phyloP scores from a whole-genome alignment of 2,888 invertebrate species.

The Andrena hattorfiana region DNA sequence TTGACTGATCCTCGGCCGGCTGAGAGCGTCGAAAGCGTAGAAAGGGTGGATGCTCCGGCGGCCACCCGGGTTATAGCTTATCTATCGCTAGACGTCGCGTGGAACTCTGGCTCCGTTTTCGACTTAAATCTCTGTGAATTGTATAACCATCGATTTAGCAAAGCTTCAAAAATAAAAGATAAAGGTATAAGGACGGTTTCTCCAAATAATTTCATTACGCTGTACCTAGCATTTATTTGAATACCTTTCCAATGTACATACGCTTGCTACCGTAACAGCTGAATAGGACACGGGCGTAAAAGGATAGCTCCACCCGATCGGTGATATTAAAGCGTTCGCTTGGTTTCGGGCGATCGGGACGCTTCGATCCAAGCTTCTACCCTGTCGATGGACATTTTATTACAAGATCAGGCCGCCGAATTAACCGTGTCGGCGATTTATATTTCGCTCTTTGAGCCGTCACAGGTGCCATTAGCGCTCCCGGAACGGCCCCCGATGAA shows the following conservation, averaged over 20 bases:
- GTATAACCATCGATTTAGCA: no score
- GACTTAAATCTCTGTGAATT: no score
- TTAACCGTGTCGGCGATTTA: constrained; percentile 52
- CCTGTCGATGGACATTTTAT: constrained; percentile 30
- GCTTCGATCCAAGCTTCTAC: constrained; percentile 4
- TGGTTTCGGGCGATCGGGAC: constrained; percentile 17
- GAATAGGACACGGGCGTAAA: not conserved
- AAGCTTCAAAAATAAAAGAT: no score
- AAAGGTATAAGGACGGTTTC: no score
- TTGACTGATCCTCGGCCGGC: not conserved
- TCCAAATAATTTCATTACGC: no score
- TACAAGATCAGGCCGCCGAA: constrained; percentile 9
- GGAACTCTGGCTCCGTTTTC: no score
- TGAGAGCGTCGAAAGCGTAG: not conserved
- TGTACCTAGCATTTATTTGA: no score
- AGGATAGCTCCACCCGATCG: not conserved
- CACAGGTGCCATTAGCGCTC: constrained; percentile 48
- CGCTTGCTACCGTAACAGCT: no score
- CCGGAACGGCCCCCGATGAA: constrained; percentile 47
- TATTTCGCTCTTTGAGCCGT: constrained; percentile 40
- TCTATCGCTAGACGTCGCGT: no score
- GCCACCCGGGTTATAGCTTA: no score
- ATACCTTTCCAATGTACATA: no score
- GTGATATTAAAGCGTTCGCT: not conserved
- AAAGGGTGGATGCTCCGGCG: no score